A percentile compares a stretch with the other conserved stretches of the same genome.
These are phyloP conservation scores for Sinhomidia bicolor DNA, from an alignment of 2,888 invertebrate species.

Conservation along the genomic window DNA sequence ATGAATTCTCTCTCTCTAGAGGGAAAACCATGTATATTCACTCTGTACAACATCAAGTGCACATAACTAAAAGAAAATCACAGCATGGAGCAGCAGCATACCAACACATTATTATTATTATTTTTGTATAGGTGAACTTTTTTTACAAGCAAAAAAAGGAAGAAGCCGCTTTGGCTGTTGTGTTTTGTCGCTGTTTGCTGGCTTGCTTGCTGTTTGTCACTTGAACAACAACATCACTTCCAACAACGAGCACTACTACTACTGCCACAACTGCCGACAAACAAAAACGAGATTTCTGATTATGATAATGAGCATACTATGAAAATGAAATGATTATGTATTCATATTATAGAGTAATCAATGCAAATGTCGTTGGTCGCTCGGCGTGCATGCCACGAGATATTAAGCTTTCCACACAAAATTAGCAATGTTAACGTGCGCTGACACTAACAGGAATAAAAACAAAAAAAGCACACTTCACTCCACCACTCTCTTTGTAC, in stretches of 20 bases:
- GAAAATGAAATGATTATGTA: constrained; percentile 38
- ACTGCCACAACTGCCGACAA: not conserved
- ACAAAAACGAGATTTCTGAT: constrained; percentile 19
- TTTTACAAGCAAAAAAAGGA: not conserved
- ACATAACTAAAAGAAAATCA: constrained; percentile 15
- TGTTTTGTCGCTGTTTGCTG: not conserved
- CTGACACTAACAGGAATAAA: not conserved
- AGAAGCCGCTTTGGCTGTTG: not conserved
- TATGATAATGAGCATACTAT: constrained; percentile 38
- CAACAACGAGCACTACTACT: too few species aligned
- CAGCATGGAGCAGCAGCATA: too few species aligned
- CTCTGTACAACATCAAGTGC: too few species aligned
- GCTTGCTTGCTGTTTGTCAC: constrained; percentile 33
- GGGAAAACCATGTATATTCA: not conserved
- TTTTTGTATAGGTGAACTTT: not conserved
- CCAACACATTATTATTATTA: not conserved
- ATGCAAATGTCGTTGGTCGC: constrained; percentile 2
- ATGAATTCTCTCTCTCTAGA: constrained; percentile 22
- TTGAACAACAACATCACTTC: not conserved
- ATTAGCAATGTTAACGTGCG: constrained; percentile 64
- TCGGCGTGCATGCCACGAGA: constrained; percentile 56
- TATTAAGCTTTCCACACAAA: constrained; percentile 60
- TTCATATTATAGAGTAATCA: constrained; percentile 17
- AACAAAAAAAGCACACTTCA: not conserved
- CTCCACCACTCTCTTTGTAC: not conserved